Conservation (phyloP, 1,140 invertebrate species). For the Nephila pilipes region DNA sequence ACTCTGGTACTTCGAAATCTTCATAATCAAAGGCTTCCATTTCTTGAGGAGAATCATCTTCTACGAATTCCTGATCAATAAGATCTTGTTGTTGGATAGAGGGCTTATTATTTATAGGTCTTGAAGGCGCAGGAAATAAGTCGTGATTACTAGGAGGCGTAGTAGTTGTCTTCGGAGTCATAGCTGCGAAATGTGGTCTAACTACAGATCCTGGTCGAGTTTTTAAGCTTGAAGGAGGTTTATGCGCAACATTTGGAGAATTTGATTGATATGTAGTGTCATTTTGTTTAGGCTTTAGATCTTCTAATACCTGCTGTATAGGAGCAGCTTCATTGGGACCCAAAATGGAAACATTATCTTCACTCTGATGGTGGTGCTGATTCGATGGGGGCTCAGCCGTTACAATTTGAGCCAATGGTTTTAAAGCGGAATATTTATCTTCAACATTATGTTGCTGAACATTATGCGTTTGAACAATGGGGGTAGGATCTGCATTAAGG, state of each 20-base stretch:
- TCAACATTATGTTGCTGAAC: conserved; percentile 24
- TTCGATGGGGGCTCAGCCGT: conserved; percentile 20
- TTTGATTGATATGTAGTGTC: background rate
- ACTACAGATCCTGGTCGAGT: conserved; percentile 37
- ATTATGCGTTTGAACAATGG: background rate
- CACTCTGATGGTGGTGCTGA: background rate
- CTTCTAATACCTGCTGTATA: conserved; percentile 6
- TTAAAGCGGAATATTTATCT: conserved; percentile 53
- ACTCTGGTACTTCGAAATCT: conserved; percentile 51
- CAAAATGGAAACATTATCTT: conserved; percentile 34
- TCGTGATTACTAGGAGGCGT: background rate
- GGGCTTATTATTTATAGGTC: conserved; percentile 60
- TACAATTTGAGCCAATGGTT: conserved; percentile 51
- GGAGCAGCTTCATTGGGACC: conserved; percentile 12
- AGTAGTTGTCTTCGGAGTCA: background rate
- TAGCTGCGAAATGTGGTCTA: conserved; percentile 47
- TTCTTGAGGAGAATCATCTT: conserved; percentile 60
- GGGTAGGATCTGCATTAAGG: background rate
- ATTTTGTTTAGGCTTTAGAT: background rate
- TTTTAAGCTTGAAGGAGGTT: conserved; percentile 14
- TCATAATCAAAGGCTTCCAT: conserved; percentile 28
- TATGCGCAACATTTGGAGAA: background rate
- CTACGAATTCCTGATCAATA: conserved; percentile 42
- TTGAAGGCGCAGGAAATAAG: conserved; percentile 61
- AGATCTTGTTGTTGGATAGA: conserved; percentile 53